A percentile compares a stretch with the other conserved stretches of the same genome.
Evolutionary conservation across 2,113 vertebrate genomes (phyloP).

Genomic region (Oryctolagus cuniculus): mOryCun1.1 NC_091441.1:20585501-20586000

Average conservation of each 20-base stretch:
- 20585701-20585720: background rate
- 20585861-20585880: background rate
- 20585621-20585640: background rate
- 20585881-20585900: background rate
- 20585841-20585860: background rate
- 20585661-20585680: background rate
- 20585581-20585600: conserved; percentile 17
- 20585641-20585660: background rate
- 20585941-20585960: background rate
- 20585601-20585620: conserved; percentile 22
- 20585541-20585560: background rate
- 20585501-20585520: background rate
- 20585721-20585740: no score
- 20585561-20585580: background rate
- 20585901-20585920: background rate
- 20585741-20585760: fast-evolving
- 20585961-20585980: fast-evolving
- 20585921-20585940: background rate
- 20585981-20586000: fast-evolving
- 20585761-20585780: background rate
- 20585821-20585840: background rate
- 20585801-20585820: background rate
- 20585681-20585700: background rate
- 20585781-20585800: background rate
- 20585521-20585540: background rate